phyloP scores from a whole-genome alignment of 1,140 invertebrate genomes.

The Pygmarrhopalites habei region DNA sequence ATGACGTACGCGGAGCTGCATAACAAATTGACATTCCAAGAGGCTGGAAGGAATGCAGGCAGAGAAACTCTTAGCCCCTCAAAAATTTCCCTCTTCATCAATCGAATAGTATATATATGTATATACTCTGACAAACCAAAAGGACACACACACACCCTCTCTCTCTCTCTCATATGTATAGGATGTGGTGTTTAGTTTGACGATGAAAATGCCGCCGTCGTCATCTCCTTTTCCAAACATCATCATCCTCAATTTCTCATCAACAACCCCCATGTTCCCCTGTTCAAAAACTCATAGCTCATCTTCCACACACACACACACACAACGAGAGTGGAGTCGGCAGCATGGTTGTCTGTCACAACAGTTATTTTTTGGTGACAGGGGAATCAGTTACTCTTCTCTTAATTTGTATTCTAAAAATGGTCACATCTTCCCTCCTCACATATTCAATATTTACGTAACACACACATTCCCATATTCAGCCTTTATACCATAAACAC shows the following conservation, averaged over 20 bases:
- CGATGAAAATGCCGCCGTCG: not conserved
- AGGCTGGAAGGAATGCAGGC: too few relatives aligned
- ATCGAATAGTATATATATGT: not conserved
- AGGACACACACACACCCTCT: not conserved
- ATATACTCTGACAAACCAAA: not conserved
- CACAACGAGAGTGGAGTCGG: not conserved
- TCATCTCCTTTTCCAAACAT: too few relatives aligned
- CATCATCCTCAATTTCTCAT: not conserved
- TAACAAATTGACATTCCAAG: too few relatives aligned
- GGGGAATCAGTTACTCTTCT: conserved; percentile 28
- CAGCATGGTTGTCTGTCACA: conserved; percentile 22
- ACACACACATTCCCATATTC: too few relatives aligned
- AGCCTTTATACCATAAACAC: too few relatives aligned
- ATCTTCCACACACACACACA: too few relatives aligned
- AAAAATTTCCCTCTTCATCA: not conserved
- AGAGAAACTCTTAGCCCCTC: too few relatives aligned
- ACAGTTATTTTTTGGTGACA: conserved; percentile 30
- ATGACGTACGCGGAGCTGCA: too few relatives aligned
- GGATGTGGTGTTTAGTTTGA: too few relatives aligned
- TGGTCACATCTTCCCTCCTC: conserved; percentile 11
- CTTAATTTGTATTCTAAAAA: conserved; percentile 37
- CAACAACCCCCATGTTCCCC: not conserved
- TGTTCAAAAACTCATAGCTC: too few relatives aligned
- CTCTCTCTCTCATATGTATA: too few relatives aligned
- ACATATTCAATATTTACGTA: too few relatives aligned